phyloP scores from a whole-genome alignment of 2,113 vertebrate species.

The Falcunculus frontatus region DNA sequence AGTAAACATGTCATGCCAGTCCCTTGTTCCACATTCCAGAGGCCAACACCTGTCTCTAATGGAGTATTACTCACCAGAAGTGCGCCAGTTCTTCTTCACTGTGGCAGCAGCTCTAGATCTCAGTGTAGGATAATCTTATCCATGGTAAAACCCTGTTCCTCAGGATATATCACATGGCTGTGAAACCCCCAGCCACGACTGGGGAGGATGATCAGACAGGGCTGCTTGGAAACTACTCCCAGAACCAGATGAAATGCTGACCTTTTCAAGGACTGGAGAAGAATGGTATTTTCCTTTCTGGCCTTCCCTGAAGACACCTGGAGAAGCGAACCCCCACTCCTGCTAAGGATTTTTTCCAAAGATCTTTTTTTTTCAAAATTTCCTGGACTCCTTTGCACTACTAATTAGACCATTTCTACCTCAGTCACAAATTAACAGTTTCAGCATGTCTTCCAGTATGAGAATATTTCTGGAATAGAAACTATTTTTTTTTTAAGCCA shows the following conservation, averaged over 20 bases:
- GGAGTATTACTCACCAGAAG: not conserved
- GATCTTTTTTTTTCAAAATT: not conserved
- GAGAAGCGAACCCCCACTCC: not conserved
- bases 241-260: not conserved
- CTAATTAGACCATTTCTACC: not conserved
- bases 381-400: not conserved
- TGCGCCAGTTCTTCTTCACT: not conserved
- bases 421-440: not conserved
- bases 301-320: not conserved
- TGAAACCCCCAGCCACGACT: not conserved
- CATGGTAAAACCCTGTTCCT: not conserved
- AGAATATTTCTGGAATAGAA: not conserved
- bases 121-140: not conserved
- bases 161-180: not conserved
- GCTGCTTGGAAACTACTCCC: not conserved
- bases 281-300: not conserved
- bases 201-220: not conserved
- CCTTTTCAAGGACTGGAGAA: not conserved
- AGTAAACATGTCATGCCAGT: slow-evolving; percentile 18
- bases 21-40: not conserved
- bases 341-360: not conserved
- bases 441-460: not conserved
- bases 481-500: not conserved
- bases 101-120: not conserved
- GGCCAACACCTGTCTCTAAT: not conserved